Base-by-base conservation (phyloP, 2,888 invertebrate genomes). In the Agapostemon virescens region DNA sequence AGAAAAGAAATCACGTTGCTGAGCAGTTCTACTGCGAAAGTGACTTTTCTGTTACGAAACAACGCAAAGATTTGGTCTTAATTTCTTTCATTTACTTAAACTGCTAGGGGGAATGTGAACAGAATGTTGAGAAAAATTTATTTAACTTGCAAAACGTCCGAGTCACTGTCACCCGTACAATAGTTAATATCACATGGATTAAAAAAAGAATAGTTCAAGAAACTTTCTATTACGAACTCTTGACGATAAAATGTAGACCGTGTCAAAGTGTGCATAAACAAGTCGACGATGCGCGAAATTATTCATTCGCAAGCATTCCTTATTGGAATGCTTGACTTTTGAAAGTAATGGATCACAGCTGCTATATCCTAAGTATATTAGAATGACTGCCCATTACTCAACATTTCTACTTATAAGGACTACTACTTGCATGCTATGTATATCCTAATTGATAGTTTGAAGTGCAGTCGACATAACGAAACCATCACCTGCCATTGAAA, bases 21-120 rank as follows among this genome's bases (percentile, higher is more conserved):
- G 4, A n/a, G 36, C 36, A 77, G 61, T 26, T 76, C 11, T 30
- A 13, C 76, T 55, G 63, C 55, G 78, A 78, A 77, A 79, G 69
- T 77, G 68, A 69, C 79, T 73, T 73, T 77, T 61, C 61, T 71
- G 49, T 79, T 79, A 77, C 67, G 70, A 79, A 77, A 79, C 26
- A 66, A 17, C 36, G 36, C 9, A 30, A 69, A 64, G 26, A 70
- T 58, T 67, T 58, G 11, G 52, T 45, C 36, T 76, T 66, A 66
- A 58, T 61, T 33, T 9, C 15, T 42, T 33, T 61, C 11, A 3
- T 61, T 61, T 42, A 36, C 74, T 17, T 2, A 61, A 33, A 11
- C 49, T 15, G 63, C 5, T 17, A 30, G 36, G 20, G 20, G 9
- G 36, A n/a, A 9, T n/a, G 13, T 26, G 11, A 26, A n/a, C 26